These are phyloP conservation scores for Drosophila tropicalis DNA, from an alignment of 1,140 invertebrate species.

Conservation along the genomic window DNA sequence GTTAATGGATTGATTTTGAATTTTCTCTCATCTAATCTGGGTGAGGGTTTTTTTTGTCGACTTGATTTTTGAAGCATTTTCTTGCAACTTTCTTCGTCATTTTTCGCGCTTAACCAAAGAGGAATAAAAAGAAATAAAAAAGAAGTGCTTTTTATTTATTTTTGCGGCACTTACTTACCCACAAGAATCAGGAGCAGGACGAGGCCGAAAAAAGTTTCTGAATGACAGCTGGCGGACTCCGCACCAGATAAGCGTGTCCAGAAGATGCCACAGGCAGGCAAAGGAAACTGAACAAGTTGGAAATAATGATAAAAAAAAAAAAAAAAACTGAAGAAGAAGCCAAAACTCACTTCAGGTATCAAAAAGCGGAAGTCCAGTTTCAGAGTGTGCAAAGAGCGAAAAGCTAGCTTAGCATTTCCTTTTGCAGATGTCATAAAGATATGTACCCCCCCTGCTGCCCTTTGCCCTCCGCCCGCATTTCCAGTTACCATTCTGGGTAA, in stretches of 20 bases:
- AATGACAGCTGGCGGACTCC: conserved; percentile 71
- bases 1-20: conserved; percentile 83
- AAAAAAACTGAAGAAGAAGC: conserved; percentile 3
- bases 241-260: conserved; percentile 70
- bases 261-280: conserved; percentile 42
- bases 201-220: conserved; percentile 31
- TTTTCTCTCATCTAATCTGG: conserved; percentile 76
- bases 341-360: conserved; percentile 35
- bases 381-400: conserved; percentile 13
- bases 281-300: conserved; percentile 21
- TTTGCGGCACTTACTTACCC: conserved; percentile 52
- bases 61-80: conserved; percentile 27
- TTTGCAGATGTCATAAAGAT: conserved; percentile 74
- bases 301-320: conserved; percentile 48
- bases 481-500: not conserved
- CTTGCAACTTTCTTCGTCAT: conserved; percentile 43
- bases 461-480: too few species aligned
- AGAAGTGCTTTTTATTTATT: conserved; percentile 82
- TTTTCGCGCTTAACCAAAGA: conserved; percentile 63
- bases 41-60: conserved; percentile 45
- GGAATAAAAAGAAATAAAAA: conserved; percentile 68
- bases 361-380: not conserved
- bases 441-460: conserved; percentile 15
- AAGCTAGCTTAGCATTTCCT: conserved; percentile 56
- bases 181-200: not conserved